Conservation (phyloP, 2,113 vertebrate genomes). For the Pogonocichla stellata region DNA sequence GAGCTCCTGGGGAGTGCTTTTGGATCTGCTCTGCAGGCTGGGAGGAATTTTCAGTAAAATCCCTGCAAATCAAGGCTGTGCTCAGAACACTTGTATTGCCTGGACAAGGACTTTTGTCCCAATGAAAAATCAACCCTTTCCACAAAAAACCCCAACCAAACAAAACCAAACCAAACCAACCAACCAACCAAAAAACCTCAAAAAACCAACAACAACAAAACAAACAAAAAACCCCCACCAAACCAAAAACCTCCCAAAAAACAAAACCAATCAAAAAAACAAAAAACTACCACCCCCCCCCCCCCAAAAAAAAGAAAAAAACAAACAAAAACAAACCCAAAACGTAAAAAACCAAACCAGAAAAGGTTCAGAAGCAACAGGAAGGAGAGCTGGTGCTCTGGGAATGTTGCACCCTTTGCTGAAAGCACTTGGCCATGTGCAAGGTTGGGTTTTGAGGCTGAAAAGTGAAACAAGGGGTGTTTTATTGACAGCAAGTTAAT, state of each 20-base stretch:
- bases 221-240: background rate
- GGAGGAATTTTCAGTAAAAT: background rate
- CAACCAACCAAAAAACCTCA: background rate
- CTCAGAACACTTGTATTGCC: background rate
- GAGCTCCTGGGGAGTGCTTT: background rate
- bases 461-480: background rate
- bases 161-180: background rate
- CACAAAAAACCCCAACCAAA: background rate
- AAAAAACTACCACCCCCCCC: rapidly evolving
- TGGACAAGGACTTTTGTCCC: background rate
- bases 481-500: background rate
- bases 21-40: background rate
- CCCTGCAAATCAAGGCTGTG: background rate
- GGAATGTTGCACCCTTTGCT: background rate
- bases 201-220: background rate
- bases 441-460: background rate
- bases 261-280: background rate
- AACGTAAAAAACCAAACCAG: background rate
- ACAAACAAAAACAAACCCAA: no score
- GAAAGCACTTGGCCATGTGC: background rate
- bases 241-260: background rate
- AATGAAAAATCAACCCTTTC: background rate
- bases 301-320: background rate
- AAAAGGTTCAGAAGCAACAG: background rate
- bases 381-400: background rate